Base-by-base conservation (phyloP, 2,888 invertebrate species). In the Oxyscelio sp. region DNA sequence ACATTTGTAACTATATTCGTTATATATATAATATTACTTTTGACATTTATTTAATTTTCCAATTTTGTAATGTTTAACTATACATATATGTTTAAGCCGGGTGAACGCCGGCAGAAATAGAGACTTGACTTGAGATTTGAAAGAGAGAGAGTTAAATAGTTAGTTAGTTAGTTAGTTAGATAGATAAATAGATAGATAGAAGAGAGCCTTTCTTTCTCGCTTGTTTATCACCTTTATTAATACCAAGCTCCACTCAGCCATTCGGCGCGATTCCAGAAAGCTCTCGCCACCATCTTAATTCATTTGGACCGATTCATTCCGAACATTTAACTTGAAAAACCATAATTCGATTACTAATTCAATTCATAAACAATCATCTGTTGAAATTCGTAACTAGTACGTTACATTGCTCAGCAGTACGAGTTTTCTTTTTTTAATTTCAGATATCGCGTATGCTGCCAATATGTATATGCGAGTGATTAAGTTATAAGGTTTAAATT, bases 201-300 rank as follows among this genome's bases (percentile, higher is more conserved):
- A 56, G 59, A 21, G 65, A 34, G 15, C 24, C 19, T 87, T 88
- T 89, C 87, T 87, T 85, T 88, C 87, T 89, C 90, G 88, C 89
- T 91, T 91, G 91, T 92, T 92, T 92, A 91, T 91, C 90, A 89
- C 90, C 87, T 86, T 91, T 91, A 92, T 92, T 92, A 92, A 92
- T 91, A 91, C 91, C 89, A 85, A 90, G 88, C 87, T 89, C 88
- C 89, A 88, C 88, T 84, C 88, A 90, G 90, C 89, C 88, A 89
- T 86, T 85, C 84, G 90, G 88, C 90, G 90, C 68, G 34, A 90
- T 92, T 92, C 92, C 92, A 91, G 91, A 92, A 92, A 92, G 90
- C 91, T 90, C 86, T 88, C 87, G 89, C 89, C 87, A 82, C 84
- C 84, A 85, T 84, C 68, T 66, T 77, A 58, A 75, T 85, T 85